A percentile compares a stretch with the other conserved stretches of the same genome.
Evolutionary conservation across 2,888 invertebrate species (phyloP).

Genomic region (Hipparchia sbordonii): DNA sequence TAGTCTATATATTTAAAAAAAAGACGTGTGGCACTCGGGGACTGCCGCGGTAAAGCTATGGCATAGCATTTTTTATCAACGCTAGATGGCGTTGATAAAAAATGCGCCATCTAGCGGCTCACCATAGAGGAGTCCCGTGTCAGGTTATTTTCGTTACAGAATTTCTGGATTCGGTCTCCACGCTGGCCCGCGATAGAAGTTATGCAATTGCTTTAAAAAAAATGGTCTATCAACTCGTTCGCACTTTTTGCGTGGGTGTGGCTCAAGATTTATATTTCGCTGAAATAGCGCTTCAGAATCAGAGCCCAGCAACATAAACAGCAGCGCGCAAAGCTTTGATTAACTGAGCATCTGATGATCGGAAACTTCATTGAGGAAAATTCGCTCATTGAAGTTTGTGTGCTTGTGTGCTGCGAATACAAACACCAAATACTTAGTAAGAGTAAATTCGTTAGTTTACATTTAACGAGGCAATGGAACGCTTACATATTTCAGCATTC

Average conservation of each 20-base stretch:
- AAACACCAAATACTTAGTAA: slow-evolving; percentile 1
- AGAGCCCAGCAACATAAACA: slow-evolving; percentile 9
- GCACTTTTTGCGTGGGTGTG: slow-evolving; percentile 4
- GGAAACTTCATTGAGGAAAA: slow-evolving; percentile 18
- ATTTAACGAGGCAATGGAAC: not conserved
- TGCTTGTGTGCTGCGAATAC: not conserved
- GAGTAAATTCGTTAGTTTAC: not conserved
- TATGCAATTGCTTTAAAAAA: too few species aligned
- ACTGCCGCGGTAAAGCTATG: too few species aligned
- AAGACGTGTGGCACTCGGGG: too few species aligned
- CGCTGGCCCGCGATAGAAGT: too few species aligned
- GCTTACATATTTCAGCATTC: not conserved
- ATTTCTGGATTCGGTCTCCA: too few species aligned
- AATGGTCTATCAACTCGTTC: not conserved
- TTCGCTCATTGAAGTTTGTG: slow-evolving; percentile 5
- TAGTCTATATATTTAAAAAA: too few species aligned
- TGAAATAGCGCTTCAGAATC: slow-evolving; percentile 1
- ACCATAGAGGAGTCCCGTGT: too few species aligned
- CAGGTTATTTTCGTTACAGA: too few species aligned
- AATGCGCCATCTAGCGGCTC: too few species aligned
- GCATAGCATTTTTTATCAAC: too few species aligned
- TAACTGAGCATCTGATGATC: slow-evolving; percentile 16
- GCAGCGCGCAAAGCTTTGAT: slow-evolving; percentile 14
- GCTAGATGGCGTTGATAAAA: too few species aligned
- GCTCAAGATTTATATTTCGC: not conserved